A percentile compares a stretch with the other conserved stretches of the same genome.
These are phyloP conservation scores for Falco punctatus DNA, from an alignment of 2,113 vertebrate genomes.

Conservation along the genomic window DNA sequence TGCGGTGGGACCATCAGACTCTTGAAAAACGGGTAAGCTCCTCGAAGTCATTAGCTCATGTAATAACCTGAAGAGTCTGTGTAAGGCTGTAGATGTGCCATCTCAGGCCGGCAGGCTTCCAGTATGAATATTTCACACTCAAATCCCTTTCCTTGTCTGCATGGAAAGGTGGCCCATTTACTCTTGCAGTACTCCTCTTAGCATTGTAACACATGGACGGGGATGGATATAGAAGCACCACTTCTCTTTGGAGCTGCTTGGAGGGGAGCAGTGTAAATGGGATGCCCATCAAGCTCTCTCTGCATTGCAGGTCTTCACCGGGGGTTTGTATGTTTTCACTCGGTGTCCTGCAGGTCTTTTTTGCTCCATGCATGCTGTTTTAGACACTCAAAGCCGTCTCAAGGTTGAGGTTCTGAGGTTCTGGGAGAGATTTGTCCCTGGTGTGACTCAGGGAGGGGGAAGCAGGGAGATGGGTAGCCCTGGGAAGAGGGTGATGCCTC, in stretches of 20 bases:
- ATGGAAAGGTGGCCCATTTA: conserved; percentile 47
- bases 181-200: conserved; percentile 34
- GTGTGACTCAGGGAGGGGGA: neutral
- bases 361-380: neutral
- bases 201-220: neutral
- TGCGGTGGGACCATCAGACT: neutral
- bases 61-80: conserved; percentile 76
- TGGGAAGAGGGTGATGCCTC: neutral
- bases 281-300: neutral
- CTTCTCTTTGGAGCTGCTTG: accelerated
- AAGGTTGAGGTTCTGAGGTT: neutral
- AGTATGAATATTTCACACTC: conserved; percentile 60
- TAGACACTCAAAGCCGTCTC: neutral
- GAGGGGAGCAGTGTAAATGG: neutral
- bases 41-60: conserved; percentile 60
- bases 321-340: neutral
- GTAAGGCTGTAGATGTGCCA: conserved; percentile 77
- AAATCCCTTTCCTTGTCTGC: conserved; percentile 61
- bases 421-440: neutral
- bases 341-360: neutral
- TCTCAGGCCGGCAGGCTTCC: conserved; percentile 69
- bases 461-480: neutral
- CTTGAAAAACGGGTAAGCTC: neutral
- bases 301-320: neutral
- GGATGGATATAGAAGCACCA: neutral